These are phyloP conservation scores for Oligia latruncula DNA, from an alignment of 2,888 invertebrate genomes.

Conservation along the genomic window DNA sequence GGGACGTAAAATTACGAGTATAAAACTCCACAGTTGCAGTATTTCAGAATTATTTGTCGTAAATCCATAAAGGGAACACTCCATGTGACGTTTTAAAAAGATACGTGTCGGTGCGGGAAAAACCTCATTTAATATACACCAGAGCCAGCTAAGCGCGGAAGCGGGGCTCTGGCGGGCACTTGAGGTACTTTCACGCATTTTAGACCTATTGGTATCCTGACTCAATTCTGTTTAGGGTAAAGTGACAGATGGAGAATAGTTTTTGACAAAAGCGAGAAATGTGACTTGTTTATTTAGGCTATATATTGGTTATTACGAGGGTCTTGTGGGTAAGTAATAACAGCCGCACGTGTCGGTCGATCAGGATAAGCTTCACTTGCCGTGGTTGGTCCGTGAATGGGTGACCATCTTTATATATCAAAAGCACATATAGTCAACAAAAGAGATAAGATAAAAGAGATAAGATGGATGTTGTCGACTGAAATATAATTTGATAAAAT, in stretches of 20 bases:
- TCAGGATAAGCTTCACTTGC: no score
- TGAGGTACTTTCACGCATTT: slow-evolving; percentile 76
- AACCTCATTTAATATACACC: slow-evolving; percentile 86
- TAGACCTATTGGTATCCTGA: slow-evolving; percentile 67
- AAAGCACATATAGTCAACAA: no score
- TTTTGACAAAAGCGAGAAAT: not conserved
- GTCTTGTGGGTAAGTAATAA: not conserved
- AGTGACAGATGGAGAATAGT: slow-evolving; percentile 11
- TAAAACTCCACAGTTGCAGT: not conserved
- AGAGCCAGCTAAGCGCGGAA: slow-evolving; percentile 79
- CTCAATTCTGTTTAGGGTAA: slow-evolving; percentile 10
- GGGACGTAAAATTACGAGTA: not conserved
- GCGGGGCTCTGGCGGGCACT: slow-evolving; percentile 58
- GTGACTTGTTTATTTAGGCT: not conserved
- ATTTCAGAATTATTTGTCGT: slow-evolving; percentile 49
- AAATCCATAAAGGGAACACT: slow-evolving; percentile 72
- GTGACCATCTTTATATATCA: not conserved
- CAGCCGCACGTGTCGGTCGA: not conserved
- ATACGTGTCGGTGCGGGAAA: slow-evolving; percentile 77
- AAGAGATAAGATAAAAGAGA: no score
- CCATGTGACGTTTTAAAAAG: slow-evolving; percentile 76
- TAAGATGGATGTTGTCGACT: no score
- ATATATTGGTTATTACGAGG: not conserved
- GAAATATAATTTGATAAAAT: no score
- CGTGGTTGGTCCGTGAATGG: not conserved